phyloP scores from a whole-genome alignment of 2,888 invertebrate genomes.

The Sussaba pulchella region DNA sequence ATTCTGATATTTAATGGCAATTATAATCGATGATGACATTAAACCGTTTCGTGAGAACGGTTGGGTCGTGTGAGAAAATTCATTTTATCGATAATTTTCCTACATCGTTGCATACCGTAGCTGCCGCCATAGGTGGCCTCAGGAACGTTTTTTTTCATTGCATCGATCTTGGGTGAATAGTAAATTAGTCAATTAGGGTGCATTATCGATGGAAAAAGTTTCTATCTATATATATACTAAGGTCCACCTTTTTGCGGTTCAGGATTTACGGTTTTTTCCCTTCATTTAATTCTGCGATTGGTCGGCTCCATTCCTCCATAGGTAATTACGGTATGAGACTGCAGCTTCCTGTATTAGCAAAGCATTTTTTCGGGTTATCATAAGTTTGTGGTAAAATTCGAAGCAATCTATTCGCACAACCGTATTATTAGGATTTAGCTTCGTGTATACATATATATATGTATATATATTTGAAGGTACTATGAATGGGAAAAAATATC shows the following conservation, averaged over 20 bases:
- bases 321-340: not conserved
- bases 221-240: no score
- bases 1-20: constrained; percentile 1
- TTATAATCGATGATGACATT: no score
- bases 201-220: no score
- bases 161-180: no score
- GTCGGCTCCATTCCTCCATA: not conserved
- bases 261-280: not conserved
- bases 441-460: not conserved
- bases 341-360: not conserved
- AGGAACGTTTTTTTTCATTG: not conserved
- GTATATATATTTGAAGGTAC: no score
- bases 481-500: constrained; percentile 34
- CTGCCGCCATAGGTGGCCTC: not conserved
- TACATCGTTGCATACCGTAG: not conserved
- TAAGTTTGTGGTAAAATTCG: not conserved
- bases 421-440: constrained; percentile 12
- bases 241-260: not conserved
- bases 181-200: no score
- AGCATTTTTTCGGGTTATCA: not conserved
- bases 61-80: constrained; percentile 12
- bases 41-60: not conserved
- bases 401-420: not conserved
- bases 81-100: not conserved
- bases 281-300: no score